Percentiles rank a stretch among this genome's conserved stretches.
Evolutionary conservation across 2,888 invertebrate genomes (phyloP).

Genomic region (Drosophila melanosoma): DNA sequence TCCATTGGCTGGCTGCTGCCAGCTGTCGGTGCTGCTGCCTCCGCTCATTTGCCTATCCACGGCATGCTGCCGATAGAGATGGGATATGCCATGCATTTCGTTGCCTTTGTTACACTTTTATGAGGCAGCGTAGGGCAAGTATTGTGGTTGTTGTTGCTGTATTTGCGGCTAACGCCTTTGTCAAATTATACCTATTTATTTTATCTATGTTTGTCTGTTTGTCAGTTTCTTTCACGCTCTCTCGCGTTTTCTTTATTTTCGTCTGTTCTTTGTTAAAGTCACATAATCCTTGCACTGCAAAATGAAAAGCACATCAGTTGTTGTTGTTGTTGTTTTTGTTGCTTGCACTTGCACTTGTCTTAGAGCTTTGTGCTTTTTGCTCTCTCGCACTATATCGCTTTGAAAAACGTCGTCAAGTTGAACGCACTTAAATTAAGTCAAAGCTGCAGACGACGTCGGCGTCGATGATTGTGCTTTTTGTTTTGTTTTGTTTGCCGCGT

Average conservation of each 20-base stretch:
- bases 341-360: constrained; percentile 62
- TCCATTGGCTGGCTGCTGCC: constrained; percentile 58
- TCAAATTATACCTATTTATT: constrained; percentile 37
- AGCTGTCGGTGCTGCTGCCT: constrained; percentile 55
- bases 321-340: constrained; percentile 24
- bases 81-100: constrained; percentile 85
- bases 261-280: constrained; percentile 57
- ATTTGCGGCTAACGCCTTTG: constrained; percentile 43
- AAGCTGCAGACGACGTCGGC: constrained; percentile 79
- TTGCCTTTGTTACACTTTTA: constrained; percentile 62
- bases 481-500: constrained; percentile 53
- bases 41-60: constrained; percentile 85
- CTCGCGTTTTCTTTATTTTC: constrained; percentile 21
- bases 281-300: constrained; percentile 76
- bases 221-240: constrained; percentile 39
- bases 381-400: constrained; percentile 41
- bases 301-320: constrained; percentile 55
- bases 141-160: constrained; percentile 24
- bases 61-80: constrained; percentile 85
- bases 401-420: constrained; percentile 75
- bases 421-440: constrained; percentile 85
- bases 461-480: constrained; percentile 17
- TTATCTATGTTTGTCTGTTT: constrained; percentile 18
- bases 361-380: constrained; percentile 57
- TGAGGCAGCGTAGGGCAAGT: constrained; percentile 57